Evolutionary conservation across 2,888 invertebrate genomes (phyloP).

Genomic region (Caenorhabditis macrosperma): DNA sequence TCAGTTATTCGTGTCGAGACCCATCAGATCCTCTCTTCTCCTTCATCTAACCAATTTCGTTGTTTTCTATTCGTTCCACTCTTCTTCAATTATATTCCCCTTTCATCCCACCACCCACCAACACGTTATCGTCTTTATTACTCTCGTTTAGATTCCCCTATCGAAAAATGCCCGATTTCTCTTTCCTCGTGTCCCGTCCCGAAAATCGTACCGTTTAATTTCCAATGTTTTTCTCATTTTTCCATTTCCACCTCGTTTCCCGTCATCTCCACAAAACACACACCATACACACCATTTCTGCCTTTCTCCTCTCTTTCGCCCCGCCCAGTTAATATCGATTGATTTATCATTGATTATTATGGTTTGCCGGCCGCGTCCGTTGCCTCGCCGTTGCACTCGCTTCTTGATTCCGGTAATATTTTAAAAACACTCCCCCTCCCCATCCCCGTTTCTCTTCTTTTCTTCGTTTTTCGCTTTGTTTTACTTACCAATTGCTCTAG

Average conservation of each 20-base stretch:
- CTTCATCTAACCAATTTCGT: slow-evolving; percentile 34
- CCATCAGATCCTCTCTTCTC: not conserved
- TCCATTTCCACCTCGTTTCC: slow-evolving; percentile 17
- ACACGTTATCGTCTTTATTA: slow-evolving; percentile 15
- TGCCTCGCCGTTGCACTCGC: slow-evolving; percentile 12
- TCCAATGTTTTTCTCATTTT: slow-evolving; percentile 6
- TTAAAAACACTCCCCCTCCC: no score
- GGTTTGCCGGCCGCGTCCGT: slow-evolving; percentile 4
- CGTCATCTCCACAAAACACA: slow-evolving; percentile 6
- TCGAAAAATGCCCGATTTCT: not conserved
- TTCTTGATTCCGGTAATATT: slow-evolving; percentile 27
- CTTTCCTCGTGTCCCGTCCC: no score
- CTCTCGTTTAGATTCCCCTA: slow-evolving; percentile 26
- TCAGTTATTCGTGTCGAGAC: not conserved
- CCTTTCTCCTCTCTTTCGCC: no score
- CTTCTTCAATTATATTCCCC: not conserved
- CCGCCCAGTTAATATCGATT: slow-evolving; percentile 26
- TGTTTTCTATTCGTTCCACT: slow-evolving; percentile 22
- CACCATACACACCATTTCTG: no score
- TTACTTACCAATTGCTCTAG: slow-evolving; percentile 35
- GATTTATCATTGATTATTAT: slow-evolving; percentile 40
- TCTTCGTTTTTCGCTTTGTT: slow-evolving; percentile 23
- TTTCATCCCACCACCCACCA: not conserved
- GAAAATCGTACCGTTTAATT: no score
- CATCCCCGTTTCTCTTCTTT: not conserved